These are phyloP conservation scores for Rhinoderma darwinii DNA, from an alignment of 2,113 vertebrate species.

Conservation along the genomic window DNA sequence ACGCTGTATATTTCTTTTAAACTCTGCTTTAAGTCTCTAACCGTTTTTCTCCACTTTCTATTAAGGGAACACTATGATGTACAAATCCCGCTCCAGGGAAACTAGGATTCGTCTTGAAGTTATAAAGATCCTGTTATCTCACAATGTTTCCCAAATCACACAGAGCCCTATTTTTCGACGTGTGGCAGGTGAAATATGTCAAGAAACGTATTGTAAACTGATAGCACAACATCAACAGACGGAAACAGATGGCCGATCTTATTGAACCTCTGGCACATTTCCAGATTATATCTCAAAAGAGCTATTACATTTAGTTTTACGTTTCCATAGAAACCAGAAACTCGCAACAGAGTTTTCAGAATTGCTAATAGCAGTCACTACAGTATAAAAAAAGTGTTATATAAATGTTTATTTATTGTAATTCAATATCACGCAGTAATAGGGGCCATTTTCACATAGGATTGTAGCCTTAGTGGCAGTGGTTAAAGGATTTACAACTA, in stretches of 20 bases:
- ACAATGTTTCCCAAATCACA: conserved; percentile 49
- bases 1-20: background rate
- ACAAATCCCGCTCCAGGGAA: conserved; percentile 31
- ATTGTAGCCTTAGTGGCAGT: background rate
- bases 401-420: background rate
- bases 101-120: conserved; percentile 33
- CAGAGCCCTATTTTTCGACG: conserved; percentile 32
- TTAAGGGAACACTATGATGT: conserved; percentile 45
- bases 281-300: conserved; percentile 41
- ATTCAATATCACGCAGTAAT: background rate
- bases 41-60: conserved; percentile 22
- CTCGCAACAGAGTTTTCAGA: background rate
- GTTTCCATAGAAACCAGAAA: conserved; percentile 23
- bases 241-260: conserved; percentile 51
- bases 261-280: conserved; percentile 52
- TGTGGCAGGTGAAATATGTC: conserved; percentile 52
- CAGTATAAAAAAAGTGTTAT: background rate
- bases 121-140: conserved; percentile 44
- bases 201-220: conserved; percentile 51
- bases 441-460: background rate
- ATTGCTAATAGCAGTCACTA: background rate
- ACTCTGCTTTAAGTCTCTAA: conserved; percentile 13
- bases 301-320: conserved; percentile 38
- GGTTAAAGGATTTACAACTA: background rate
- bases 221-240: conserved; percentile 54